Base-by-base conservation (phyloP, 2,797 vertebrate species). In the Xiphophorus birchmanni region DNA sequence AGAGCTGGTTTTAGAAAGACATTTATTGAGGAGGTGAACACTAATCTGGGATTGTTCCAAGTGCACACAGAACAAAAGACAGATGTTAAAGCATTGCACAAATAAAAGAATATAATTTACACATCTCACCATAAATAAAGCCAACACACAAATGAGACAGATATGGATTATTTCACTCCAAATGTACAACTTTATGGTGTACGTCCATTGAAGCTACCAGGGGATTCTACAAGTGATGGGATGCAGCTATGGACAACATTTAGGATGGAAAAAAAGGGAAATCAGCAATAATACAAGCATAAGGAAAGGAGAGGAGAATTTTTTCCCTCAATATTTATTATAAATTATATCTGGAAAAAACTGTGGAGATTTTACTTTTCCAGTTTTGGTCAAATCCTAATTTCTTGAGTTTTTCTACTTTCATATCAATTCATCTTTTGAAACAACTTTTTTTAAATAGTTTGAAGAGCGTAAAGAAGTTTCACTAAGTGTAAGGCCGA, bases 121-220 rank as follows among this genome's bases (percentile, higher is more conserved):
- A 94, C 78, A 91, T 91, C 79, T 93, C 75, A 76, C 91, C 87
- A 93, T 95, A 95, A 96, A 95, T 95, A 94, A 94, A 91, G 90
- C 84, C 86, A 88, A 88, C 74, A 91, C 81, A 82, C 84, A 75
- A 77, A 82, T 89, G 78, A 90, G 85, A 88, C 91, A 83, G 83
- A 77, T 91, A 92, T 88, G 83, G 84, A 91, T 90, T 56, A 84
- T 89, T 92, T 88, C 1, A 92, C 88, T 92, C 82, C 84, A 89
- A 89, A 90, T 87, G 88, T 84, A 87, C 71, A 86, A 82, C 80
- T 80, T 92, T 48, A 84, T 79, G 87, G 84, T 79, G 76, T 71
- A 80, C 76, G 73, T 82, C 76, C 76, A 74, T 78, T 83, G 86
- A 79, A 79, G 79, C 44, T 79, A 29, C 42, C 67, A 60, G 52